Evolutionary conservation across 30 jellyfish, hydroid and myxozoan genomes (phyloP).

Genomic region (Hydractinia symbiolongicarpus): DNA sequence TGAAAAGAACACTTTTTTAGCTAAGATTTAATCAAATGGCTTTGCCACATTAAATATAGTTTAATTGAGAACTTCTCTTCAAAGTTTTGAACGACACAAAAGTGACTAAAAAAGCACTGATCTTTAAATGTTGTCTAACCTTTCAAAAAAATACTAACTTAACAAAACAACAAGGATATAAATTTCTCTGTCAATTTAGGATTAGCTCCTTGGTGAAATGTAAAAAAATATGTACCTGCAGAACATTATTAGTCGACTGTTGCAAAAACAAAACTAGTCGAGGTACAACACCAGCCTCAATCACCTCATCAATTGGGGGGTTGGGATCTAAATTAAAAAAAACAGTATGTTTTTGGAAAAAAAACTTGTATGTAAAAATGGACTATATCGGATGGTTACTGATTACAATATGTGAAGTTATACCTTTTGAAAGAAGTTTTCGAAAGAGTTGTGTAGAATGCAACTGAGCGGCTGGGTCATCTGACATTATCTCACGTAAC

Average conservation of each 20-base stretch:
- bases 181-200: no score
- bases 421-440: conserved; percentile 79
- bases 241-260: conserved; percentile 56
- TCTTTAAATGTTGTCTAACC: no score
- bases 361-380: background rate
- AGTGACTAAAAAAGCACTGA: no score
- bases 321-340: conserved; percentile 60
- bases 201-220: no score
- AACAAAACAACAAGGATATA: no score
- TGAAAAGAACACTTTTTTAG: no score
- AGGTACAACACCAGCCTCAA: conserved; percentile 87
- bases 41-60: no score
- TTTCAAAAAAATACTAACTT: no score
- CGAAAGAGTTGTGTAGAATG: conserved; percentile 74
- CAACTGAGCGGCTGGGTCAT: conserved; percentile 52
- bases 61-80: no score
- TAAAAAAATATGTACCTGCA: conserved; percentile 49
- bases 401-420: background rate
- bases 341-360: background rate
- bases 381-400: background rate
- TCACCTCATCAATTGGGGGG: conserved; percentile 94
- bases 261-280: conserved; percentile 61
- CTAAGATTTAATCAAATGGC: no score
- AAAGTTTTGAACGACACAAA: no score
- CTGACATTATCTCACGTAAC: conserved; percentile 34